A percentile compares a stretch with the other conserved stretches of the same genome.
Evolutionary conservation across 2,113 vertebrate genomes (phyloP).

Genomic region (Hippocampus guttulatus): DNA sequence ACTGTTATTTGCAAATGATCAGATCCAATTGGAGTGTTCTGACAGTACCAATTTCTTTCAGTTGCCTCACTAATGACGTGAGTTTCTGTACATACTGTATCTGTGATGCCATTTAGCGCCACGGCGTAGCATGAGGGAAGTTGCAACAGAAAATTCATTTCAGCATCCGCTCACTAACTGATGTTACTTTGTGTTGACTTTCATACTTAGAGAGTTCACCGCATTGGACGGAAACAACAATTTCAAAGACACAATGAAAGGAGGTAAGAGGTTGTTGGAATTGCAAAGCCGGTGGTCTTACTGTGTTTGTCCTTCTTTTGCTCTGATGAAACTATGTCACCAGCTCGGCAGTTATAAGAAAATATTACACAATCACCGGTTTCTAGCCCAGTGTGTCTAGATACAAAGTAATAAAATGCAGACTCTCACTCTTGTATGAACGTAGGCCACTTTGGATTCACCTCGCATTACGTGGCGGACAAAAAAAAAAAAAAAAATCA

Average conservation of each 20-base stretch:
- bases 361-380: background rate
- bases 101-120: background rate
- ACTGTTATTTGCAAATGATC: conserved; percentile 3
- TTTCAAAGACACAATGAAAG: conserved; percentile 1
- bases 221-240: background rate
- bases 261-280: background rate
- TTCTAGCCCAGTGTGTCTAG: background rate
- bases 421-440: too few species aligned
- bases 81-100: background rate
- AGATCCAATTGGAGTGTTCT: background rate
- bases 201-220: background rate
- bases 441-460: too few species aligned
- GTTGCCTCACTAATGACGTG: background rate
- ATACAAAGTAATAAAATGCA: background rate
- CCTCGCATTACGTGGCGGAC: too few species aligned
- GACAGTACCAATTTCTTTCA: background rate
- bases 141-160: background rate
- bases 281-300: background rate
- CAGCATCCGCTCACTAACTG: background rate
- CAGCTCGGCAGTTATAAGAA: background rate
- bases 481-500: background rate
- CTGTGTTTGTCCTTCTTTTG: background rate
- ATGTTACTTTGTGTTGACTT: background rate
- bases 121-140: background rate
- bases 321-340: background rate